A percentile compares a stretch with the other conserved stretches of the same genome.
Conservation (phyloP, 2,797 vertebrate genomes). For the Acanthurus lineatus region DNA sequence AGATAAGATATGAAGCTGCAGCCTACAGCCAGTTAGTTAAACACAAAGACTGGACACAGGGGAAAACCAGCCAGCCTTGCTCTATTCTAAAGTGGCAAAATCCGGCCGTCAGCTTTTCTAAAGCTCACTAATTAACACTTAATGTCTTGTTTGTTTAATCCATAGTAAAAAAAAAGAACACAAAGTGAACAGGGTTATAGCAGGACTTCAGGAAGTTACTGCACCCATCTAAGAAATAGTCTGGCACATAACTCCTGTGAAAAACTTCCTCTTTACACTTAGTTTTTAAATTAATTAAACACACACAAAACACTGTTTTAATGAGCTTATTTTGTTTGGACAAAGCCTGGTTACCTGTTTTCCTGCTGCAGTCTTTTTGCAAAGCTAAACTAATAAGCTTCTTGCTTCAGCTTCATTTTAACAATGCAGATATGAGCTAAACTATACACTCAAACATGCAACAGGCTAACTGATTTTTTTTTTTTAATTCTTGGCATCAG, state of each 20-base stretch:
- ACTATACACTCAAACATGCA: too few relatives aligned
- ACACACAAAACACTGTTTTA: too few relatives aligned
- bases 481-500: too few relatives aligned
- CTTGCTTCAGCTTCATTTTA: too few relatives aligned
- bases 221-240: not conserved
- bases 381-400: too few relatives aligned
- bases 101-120: not conserved
- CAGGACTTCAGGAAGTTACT: not conserved
- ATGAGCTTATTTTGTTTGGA: too few relatives aligned
- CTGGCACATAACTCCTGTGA: not conserved
- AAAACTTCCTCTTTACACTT: too few relatives aligned
- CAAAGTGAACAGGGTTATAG: not conserved
- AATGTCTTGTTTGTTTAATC: not conserved
- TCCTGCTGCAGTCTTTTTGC: too few relatives aligned
- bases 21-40: not conserved
- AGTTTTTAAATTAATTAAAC: too few relatives aligned
- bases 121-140: not conserved
- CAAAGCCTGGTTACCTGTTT: too few relatives aligned
- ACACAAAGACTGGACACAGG: not conserved
- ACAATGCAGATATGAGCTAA: too few relatives aligned
- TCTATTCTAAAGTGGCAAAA: not conserved
- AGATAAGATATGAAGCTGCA: not conserved
- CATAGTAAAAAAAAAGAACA: not conserved
- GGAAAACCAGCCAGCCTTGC: not conserved
- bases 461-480: too few relatives aligned